Percentiles rank a stretch among this genome's conserved stretches.
These are phyloP conservation scores for Machaerirhynchus nigripectus DNA, from an alignment of 2,113 vertebrate species.

Conservation along the genomic window DNA sequence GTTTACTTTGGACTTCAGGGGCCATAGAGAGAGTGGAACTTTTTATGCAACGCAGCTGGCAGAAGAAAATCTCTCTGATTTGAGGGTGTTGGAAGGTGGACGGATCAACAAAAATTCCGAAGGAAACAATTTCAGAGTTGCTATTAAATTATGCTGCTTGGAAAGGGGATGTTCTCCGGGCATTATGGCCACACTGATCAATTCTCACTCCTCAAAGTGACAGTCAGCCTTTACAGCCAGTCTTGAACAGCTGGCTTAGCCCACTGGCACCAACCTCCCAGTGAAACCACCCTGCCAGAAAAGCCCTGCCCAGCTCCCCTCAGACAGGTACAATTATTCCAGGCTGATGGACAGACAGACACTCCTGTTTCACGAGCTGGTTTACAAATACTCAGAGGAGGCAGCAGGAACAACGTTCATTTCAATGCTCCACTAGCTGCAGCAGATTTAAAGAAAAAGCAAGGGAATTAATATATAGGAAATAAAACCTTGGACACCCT, in stretches of 20 bases:
- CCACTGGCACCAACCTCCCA: not conserved
- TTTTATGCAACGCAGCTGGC: not conserved
- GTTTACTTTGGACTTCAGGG: slow-evolving; percentile 17
- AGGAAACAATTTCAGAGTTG: not conserved
- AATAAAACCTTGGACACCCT: not conserved
- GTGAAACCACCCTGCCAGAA: not conserved
- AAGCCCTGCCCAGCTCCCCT: not conserved
- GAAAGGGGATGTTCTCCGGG: not conserved
- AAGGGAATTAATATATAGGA: not conserved
- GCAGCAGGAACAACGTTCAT: not conserved
- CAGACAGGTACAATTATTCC: not conserved
- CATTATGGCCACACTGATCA: not conserved
- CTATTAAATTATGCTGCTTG: not conserved
- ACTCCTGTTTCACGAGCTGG: not conserved
- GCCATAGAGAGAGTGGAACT: not conserved
- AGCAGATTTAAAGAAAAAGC: not conserved
- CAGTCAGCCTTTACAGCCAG: not conserved
- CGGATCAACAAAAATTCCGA: not conserved
- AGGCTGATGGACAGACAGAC: not conserved
- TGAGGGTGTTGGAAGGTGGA: not conserved
- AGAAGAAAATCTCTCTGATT: not conserved
- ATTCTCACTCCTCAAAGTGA: not conserved
- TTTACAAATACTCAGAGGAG: not conserved
- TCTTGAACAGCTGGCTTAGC: not conserved
- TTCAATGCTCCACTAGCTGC: not conserved